Conservation (phyloP, 2,113 vertebrate species). For the Sisor rabdophorus region DNA sequence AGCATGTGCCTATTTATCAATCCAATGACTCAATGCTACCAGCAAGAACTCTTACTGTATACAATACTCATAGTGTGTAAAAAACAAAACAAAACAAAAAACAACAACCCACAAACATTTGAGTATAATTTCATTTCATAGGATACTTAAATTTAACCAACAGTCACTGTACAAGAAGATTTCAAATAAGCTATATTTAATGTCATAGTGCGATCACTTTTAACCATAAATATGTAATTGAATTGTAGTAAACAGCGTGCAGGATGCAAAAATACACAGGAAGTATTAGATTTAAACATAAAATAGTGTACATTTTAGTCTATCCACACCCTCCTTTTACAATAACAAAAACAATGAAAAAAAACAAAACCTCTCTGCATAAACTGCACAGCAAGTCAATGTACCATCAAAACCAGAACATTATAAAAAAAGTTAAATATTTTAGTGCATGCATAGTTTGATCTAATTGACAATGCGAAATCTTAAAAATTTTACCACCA, state of each 20-base stretch:
- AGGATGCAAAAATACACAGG: background rate
- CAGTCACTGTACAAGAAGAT: background rate
- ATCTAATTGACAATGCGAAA: background rate
- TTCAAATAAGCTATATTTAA: constrained; percentile 8
- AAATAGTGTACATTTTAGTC: background rate
- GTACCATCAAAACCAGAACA: background rate
- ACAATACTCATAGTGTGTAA: constrained; percentile 7
- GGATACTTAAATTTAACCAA: background rate
- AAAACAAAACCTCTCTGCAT: background rate
- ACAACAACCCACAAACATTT: constrained; percentile 21
- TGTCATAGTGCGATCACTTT: background rate
- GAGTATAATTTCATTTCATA: background rate
- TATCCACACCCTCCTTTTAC: background rate
- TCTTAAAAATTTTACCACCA: background rate
- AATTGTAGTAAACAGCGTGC: background rate
- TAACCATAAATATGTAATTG: background rate
- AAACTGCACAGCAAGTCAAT: background rate
- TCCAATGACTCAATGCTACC: background rate
- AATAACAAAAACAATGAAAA: background rate
- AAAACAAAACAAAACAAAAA: background rate
- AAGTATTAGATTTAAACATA: background rate
- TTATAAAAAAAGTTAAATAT: background rate
- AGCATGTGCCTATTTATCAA: constrained; percentile 11
- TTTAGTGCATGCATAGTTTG: constrained; percentile 15
- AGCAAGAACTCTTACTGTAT: background rate